Base-by-base conservation (phyloP, 2,113 vertebrate genomes). In the Gobiocypris rarus region DNA sequence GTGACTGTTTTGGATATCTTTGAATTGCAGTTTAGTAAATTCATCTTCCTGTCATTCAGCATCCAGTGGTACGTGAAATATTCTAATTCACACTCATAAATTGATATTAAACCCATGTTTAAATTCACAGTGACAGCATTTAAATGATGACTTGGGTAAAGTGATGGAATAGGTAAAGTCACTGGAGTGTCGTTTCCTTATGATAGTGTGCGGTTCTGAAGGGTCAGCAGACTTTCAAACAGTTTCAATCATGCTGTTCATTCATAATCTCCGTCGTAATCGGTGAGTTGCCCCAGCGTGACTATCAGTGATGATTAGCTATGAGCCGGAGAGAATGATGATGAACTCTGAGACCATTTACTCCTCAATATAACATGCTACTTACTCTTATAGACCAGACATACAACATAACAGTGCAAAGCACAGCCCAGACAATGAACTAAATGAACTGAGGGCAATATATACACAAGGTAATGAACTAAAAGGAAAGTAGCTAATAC, bases 291-390 rank as follows among this genome's bases (percentile, higher is more conserved):
- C 50, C 48, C 48, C 73, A 52, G 26, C 26, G 15, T 75, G 73
- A 75, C 73, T 56, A 75, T 54, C 48, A 11, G 17, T 75, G 73
- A 54, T 75, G 73, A 75, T 54, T 75, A 75, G 48, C 48, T 4
- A 34, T 75, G 73, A 75, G 48, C 50, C 28, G 2, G 15, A 75
- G 73, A 54, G 26, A 75, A 75, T 54, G 73, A 75, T 11, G 28
- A 28, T 71, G n/a, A 71, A 45, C 69, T 8, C 22, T 24, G 69
- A 71, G 41, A 45, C 69, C 38, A 38, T 38, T 38, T 38, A 38
- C 38, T 38, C 38, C 69, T 24, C 69, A 71, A 45, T 45, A 71
- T 14, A 41, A 71, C 69, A 45, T 0, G 3, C 41, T 26, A 71
- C 22, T 45, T 71, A 26, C 22, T 14, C 38, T 43, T 24, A 71